phyloP scores from a whole-genome alignment of 2,113 vertebrate genomes.

The Oncorhynchus kisutch region DNA sequence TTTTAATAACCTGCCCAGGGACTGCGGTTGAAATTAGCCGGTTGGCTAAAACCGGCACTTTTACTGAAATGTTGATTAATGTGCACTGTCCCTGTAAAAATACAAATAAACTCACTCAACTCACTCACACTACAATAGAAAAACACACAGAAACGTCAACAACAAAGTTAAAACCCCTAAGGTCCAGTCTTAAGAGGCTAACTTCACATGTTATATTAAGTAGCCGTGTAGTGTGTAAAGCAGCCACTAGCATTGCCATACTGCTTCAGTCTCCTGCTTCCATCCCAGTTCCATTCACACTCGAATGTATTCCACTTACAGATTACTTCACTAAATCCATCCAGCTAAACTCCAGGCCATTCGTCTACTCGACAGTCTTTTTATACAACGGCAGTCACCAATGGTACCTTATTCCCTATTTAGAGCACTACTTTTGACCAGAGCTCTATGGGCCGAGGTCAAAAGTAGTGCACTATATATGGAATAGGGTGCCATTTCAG shows the following conservation, averaged over 20 bases:
- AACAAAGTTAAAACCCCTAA: neutral
- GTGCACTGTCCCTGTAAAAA: too few species aligned
- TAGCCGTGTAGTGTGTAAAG: neutral
- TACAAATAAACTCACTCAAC: too few species aligned
- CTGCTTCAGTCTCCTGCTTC: conserved; percentile 57
- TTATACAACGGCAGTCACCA: neutral
- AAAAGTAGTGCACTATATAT: too few species aligned
- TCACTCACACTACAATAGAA: neutral
- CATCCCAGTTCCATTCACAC: conserved; percentile 14
- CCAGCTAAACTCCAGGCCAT: conserved; percentile 63
- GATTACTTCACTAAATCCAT: conserved; percentile 72
- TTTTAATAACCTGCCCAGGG: too few species aligned
- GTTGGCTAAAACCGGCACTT: too few species aligned
- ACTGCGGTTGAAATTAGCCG: too few species aligned
- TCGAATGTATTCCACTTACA: conserved; percentile 73
- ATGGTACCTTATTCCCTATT: too few species aligned
- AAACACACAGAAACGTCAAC: neutral
- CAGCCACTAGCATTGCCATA: conserved; percentile 10
- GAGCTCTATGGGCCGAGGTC: too few species aligned
- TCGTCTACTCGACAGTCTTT: conserved; percentile 55
- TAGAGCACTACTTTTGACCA: too few species aligned
- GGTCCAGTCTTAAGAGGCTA: neutral
- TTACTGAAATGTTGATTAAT: too few species aligned
- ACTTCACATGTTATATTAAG: neutral
- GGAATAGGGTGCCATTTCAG: too few species aligned